Evolutionary conservation across 2,113 vertebrate genomes (phyloP).

Genomic region (Solea solea): DNA sequence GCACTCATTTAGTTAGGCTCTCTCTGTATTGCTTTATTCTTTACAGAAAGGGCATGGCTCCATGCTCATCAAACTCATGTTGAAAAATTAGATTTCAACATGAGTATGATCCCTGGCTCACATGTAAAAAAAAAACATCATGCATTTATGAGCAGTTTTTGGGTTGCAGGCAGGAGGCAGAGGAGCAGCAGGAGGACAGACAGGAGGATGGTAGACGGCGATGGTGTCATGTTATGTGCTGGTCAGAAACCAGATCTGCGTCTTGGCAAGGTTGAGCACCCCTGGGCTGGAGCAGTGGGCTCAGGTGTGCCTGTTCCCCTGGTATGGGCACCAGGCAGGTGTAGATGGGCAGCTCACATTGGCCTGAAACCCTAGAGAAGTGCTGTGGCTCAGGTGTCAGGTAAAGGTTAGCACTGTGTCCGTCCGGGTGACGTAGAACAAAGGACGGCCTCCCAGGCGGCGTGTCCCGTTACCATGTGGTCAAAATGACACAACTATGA

Average conservation of each 20-base stretch:
- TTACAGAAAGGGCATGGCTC: conserved; percentile 9
- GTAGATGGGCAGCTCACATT: conserved; percentile 62
- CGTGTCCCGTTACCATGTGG: conserved; percentile 61
- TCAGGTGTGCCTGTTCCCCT: conserved; percentile 72
- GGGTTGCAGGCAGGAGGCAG: conserved; percentile 35
- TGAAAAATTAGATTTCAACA: conserved; percentile 21
- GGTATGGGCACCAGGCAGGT: conserved; percentile 55
- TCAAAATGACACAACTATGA: conserved; percentile 38
- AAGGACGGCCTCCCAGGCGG: conserved; percentile 60
- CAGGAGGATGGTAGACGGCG: conserved; percentile 40
- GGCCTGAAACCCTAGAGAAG: conserved; percentile 74
- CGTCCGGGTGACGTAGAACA: conserved; percentile 70
- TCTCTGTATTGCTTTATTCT: conserved; percentile 8
- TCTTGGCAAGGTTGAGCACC: conserved; percentile 68
- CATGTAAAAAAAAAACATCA: conserved; percentile 21
- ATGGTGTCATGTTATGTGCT: conserved; percentile 66
- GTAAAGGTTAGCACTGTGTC: conserved; percentile 69
- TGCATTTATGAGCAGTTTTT: conserved; percentile 20
- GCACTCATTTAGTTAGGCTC: no score
- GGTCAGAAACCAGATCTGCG: conserved; percentile 74
- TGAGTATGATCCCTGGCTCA: conserved; percentile 26
- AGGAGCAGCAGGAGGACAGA: conserved; percentile 50
- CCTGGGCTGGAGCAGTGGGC: conserved; percentile 59
- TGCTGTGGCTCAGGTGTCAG: conserved; percentile 68
- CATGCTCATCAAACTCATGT: conserved; percentile 22